Conservation (phyloP, 1,140 invertebrate species). For the Trialeurodes vaporariorum region DNA sequence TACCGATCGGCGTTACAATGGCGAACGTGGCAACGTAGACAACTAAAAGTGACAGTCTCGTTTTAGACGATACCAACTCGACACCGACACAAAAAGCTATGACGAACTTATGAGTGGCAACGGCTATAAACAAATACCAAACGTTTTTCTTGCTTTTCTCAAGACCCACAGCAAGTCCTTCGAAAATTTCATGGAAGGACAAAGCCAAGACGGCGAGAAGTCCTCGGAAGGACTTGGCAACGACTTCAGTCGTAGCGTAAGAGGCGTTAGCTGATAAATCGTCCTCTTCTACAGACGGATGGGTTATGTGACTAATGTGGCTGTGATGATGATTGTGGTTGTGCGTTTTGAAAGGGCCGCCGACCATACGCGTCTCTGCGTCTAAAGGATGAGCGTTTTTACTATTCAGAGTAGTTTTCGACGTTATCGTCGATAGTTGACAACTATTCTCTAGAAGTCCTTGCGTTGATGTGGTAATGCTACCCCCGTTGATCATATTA, state of each 20-base stretch:
- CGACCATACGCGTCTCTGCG: constrained; percentile 23
- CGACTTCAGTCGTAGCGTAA: constrained; percentile 6
- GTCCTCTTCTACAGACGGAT: constrained; percentile 12
- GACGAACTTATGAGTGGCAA: constrained; percentile 62
- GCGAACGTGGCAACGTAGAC: constrained; percentile 48
- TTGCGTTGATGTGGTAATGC: constrained; percentile 8
- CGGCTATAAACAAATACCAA: constrained; percentile 53
- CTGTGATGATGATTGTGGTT: constrained; percentile 4
- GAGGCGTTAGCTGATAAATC: constrained; percentile 5
- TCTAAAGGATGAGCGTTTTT: constrained; percentile 15
- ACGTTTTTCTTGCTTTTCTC: constrained; percentile 49
- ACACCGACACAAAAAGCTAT: constrained; percentile 57
- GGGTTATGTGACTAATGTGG: not conserved
- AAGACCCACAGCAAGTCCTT: constrained; percentile 67
- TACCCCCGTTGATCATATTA: constrained; percentile 3
- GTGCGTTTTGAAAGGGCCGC: constrained; percentile 17
- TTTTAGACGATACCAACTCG: constrained; percentile 51
- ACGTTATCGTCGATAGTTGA: constrained; percentile 10
- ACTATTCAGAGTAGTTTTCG: constrained; percentile 11
- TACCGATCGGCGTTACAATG: constrained; percentile 55
- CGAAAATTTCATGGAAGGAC: constrained; percentile 69
- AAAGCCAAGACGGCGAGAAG: constrained; percentile 57
- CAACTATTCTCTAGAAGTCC: constrained; percentile 7
- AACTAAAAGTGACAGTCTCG: constrained; percentile 43
- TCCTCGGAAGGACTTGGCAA: constrained; percentile 42